phyloP scores from a whole-genome alignment of 2,888 invertebrate genomes.

The Drosophila nr. medialis region DNA sequence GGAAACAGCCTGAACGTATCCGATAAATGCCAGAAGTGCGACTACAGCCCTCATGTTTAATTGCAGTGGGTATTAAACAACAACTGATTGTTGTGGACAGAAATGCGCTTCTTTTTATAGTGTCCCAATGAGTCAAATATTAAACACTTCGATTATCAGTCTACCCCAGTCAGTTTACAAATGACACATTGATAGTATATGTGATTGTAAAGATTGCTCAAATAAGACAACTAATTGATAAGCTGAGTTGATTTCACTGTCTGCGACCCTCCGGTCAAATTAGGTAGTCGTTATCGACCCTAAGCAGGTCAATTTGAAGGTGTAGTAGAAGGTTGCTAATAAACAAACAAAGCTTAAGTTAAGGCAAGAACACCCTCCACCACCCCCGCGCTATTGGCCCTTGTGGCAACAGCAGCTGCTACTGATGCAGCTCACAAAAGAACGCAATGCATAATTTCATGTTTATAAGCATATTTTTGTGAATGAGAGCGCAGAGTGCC shows the following conservation, averaged over 20 bases:
- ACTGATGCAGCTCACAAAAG: constrained; percentile 42
- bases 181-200: no score
- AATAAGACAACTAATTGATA: constrained; percentile 6
- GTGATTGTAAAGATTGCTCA: not conserved
- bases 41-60: constrained; percentile 18
- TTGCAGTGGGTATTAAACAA: not conserved
- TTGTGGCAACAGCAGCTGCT: constrained; percentile 22
- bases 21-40: constrained; percentile 16
- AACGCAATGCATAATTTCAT: constrained; percentile 56
- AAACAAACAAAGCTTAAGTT: constrained; percentile 11
- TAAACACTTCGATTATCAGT: not conserved
- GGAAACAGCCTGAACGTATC: not conserved
- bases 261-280: not conserved
- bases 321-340: constrained; percentile 2
- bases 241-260: not conserved
- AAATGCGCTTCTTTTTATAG: constrained; percentile 15
- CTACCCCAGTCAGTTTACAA: no score
- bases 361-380: not conserved
- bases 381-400: constrained; percentile 1
- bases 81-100: not conserved
- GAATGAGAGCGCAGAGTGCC: constrained; percentile 30
- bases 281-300: not conserved
- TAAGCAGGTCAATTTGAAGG: not conserved
- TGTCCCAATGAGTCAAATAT: not conserved
- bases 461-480: constrained; percentile 41